Conservation (phyloP, 2,888 invertebrate species). For the Leptothorax acervorum region DNA sequence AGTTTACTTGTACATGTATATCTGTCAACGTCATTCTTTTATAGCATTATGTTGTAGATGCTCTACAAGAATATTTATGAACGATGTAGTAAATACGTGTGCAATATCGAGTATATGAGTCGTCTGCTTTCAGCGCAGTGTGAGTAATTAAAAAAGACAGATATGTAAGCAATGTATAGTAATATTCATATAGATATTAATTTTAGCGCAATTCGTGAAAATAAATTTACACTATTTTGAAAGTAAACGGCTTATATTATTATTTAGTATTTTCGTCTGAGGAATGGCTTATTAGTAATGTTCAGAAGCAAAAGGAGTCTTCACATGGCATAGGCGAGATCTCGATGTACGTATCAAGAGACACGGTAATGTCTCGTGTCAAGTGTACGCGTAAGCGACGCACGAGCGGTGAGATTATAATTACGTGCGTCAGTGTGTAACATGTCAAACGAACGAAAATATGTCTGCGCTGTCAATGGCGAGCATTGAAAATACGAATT, state of each 20-base stretch:
- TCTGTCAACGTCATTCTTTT: constrained; percentile 41
- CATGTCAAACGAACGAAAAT: background rate
- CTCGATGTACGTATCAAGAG: background rate
- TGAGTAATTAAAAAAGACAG: background rate
- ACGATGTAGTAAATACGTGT: constrained; percentile 41
- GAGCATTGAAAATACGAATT: constrained; percentile 35
- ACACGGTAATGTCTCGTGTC: too few relatives aligned
- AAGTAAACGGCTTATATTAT: background rate
- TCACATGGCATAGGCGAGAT: background rate
- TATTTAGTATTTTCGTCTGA: background rate
- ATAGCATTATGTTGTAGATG: constrained; percentile 2
- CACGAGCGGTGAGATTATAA: background rate
- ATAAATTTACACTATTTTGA: background rate
- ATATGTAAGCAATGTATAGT: background rate
- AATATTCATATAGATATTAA: constrained; percentile 3
- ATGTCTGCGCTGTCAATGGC: constrained; percentile 1
- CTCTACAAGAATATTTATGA: constrained; percentile 27
- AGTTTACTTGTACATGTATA: constrained; percentile 62
- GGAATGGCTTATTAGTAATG: background rate
- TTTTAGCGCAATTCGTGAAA: background rate
- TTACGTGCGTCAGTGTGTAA: background rate
- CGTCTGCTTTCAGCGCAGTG: background rate
- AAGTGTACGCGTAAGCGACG: too few relatives aligned
- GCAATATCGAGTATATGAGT: constrained; percentile 62
- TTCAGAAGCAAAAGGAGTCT: background rate